These are phyloP conservation scores for Nymphicus hollandicus DNA, from an alignment of 2,113 vertebrate genomes.

Conservation along the genomic window DNA sequence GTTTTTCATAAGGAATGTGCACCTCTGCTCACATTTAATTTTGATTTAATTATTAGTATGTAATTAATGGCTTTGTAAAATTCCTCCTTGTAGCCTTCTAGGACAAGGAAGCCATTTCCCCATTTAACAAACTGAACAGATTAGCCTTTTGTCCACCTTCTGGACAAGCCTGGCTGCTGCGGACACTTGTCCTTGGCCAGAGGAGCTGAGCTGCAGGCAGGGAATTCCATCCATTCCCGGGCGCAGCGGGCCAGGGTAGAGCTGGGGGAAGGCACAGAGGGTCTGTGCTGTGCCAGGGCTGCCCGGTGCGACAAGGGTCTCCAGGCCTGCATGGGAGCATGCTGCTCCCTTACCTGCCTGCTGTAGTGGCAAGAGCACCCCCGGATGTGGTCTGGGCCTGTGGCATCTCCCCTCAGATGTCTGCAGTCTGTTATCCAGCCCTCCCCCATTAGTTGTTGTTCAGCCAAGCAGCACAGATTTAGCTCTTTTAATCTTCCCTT, in stretches of 20 bases:
- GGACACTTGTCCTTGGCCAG: too few relatives aligned
- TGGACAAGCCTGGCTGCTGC: not conserved
- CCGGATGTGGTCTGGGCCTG: not conserved
- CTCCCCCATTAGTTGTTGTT: conserved; percentile 50
- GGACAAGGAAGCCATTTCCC: conserved; percentile 17
- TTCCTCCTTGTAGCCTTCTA: conserved; percentile 51
- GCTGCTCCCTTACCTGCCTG: not conserved
- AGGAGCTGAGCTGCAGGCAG: not conserved
- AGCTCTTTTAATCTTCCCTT: conserved; percentile 62
- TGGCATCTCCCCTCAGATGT: not conserved
- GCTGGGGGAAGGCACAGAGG: not conserved
- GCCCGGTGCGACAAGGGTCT: not conserved
- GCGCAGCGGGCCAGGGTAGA: rapidly evolving
- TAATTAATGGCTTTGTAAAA: conserved; percentile 72
- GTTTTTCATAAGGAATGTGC: conserved; percentile 76
- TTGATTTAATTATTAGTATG: conserved; percentile 79
- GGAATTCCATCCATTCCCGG: not conserved
- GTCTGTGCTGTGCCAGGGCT: not conserved
- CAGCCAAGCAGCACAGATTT: conserved; percentile 60
- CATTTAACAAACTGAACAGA: not conserved
- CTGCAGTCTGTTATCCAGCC: not conserved
- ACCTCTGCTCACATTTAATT: conserved; percentile 76
- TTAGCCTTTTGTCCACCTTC: not conserved
- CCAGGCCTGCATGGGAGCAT: rapidly evolving
- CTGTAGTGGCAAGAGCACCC: not conserved